Evolutionary conservation across 2,113 vertebrate genomes (phyloP), one percentile per base, ranked within the genome.

Genomic region (Channa maculata): DNA sequence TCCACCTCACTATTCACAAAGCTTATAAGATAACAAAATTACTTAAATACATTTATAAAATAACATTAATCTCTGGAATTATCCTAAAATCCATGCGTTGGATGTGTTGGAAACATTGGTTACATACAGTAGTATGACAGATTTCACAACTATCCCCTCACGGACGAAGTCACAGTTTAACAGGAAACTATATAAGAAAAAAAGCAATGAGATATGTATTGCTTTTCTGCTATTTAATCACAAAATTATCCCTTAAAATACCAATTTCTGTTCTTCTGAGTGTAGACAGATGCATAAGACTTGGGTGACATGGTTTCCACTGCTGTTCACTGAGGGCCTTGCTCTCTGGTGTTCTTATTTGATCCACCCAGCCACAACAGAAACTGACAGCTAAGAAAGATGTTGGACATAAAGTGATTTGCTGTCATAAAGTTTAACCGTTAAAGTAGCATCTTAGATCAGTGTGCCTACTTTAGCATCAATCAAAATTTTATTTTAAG

Each of bases 101-200:
- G 24, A 24, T 24, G 24, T 24, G 24, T 24, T 24, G 24, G 24
- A 24, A 24, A 24, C 24, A 24, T 24, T 24, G 24, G 24, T 24
- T 24, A 24, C 24, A 24, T 24, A 24, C 24, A 24, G 24, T 24
- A 24, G 24, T 24, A 24, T 83, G 65, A 70, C 65, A 51, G 52
- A 74, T 65, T 66, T 43, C 44, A 54, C 52, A 76, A 37, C 24
- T 41, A 33, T 62, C 54, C 83, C 82, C 82, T 70, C 34, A 0
- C 74, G 69, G 53, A 73, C 68, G 6, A 45, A 61, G 57, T 24
- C 1, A 57, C 43, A 50, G 34, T 6, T 39, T 48, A 74, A 79
- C 39, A 13, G 37, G 37, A 39, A 79, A 67, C 59, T 38, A 48
- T n/a, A 48, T 9, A 0, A 38, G 15, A 45, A 34, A 45, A 12